Conservation (phyloP, 2,888 invertebrate species). For the Melipona bicolor region DNA sequence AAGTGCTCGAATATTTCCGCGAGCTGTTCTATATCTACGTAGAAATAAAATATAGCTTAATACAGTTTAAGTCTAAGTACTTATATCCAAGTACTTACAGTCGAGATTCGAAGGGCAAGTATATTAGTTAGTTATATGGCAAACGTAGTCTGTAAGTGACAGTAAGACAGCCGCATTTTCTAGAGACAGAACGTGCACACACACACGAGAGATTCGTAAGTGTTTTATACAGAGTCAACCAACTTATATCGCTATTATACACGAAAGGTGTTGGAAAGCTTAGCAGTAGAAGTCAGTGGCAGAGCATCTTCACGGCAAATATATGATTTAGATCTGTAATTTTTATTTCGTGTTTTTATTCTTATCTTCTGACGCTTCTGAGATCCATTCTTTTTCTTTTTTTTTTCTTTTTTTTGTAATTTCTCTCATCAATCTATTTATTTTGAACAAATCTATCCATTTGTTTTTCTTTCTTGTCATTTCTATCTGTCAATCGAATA, state of each 20-base stretch:
- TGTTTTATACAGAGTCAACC: slow-evolving; percentile 37
- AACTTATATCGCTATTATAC: slow-evolving; percentile 66
- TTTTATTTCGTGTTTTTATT: slow-evolving; percentile 70
- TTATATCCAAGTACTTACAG: background rate
- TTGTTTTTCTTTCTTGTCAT: background rate
- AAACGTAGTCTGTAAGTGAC: slow-evolving; percentile 54
- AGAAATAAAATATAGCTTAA: too few relatives aligned
- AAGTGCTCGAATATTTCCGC: too few relatives aligned
- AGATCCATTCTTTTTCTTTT: background rate
- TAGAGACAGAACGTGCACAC: slow-evolving; percentile 26
- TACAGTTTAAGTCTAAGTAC: background rate
- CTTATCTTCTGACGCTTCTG: slow-evolving; percentile 31
- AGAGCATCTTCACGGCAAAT: slow-evolving; percentile 74
- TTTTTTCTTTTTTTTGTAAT: background rate
- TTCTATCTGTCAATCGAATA: too few relatives aligned
- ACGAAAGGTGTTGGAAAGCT: slow-evolving; percentile 64
- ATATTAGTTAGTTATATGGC: slow-evolving; percentile 45
- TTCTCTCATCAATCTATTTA: too few relatives aligned
- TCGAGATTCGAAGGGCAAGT: slow-evolving; percentile 1
- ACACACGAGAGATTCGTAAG: slow-evolving; percentile 42
- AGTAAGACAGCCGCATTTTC: slow-evolving; percentile 56
- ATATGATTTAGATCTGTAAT: slow-evolving; percentile 76
- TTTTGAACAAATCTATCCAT: background rate
- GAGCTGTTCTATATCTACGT: too few relatives aligned
- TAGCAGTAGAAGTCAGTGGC: slow-evolving; percentile 70